Evolutionary conservation across 2,797 vertebrate species (phyloP).

Genomic region (Sandelia bainsii): DNA sequence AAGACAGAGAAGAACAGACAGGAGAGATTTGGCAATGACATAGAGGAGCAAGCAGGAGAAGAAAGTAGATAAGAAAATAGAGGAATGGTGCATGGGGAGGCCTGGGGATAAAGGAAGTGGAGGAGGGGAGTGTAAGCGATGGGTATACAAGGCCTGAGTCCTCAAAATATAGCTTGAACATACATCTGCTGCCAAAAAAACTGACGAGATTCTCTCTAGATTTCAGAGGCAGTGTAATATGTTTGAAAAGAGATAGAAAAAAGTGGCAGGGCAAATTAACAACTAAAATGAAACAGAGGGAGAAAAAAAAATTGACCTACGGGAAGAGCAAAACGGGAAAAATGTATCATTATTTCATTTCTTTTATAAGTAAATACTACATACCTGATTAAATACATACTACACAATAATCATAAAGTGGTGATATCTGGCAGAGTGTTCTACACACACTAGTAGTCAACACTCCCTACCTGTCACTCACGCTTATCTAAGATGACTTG

Average conservation of each 20-base stretch:
- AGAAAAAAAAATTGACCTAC: slow-evolving; percentile 19
- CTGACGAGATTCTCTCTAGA: slow-evolving; percentile 75
- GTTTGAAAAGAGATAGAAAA: slow-evolving; percentile 77
- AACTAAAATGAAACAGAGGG: slow-evolving; percentile 58
- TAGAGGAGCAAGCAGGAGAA: slow-evolving; percentile 80
- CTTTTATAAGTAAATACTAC: slow-evolving; percentile 63
- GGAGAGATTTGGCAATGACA: slow-evolving; percentile 80
- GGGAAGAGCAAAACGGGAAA: slow-evolving; percentile 18
- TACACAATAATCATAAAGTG: slow-evolving; percentile 66
- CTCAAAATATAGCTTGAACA: slow-evolving; percentile 74
- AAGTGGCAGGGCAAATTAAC: slow-evolving; percentile 78
- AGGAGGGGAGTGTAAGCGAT: slow-evolving; percentile 50
- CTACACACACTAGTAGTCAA: slow-evolving; percentile 75
- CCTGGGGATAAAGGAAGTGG: slow-evolving; percentile 71
- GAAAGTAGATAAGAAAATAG: slow-evolving; percentile 85
- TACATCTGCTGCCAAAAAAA: slow-evolving; percentile 72
- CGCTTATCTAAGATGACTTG: slow-evolving; percentile 85
- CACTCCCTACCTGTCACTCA: slow-evolving; percentile 85
- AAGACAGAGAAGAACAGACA: slow-evolving; percentile 78
- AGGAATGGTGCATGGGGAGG: slow-evolving; percentile 78
- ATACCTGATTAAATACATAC: slow-evolving; percentile 64
- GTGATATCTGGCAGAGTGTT: slow-evolving; percentile 59
- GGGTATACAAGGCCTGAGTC: slow-evolving; percentile 76
- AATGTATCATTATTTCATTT: no score
- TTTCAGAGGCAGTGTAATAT: slow-evolving; percentile 70